A percentile compares a stretch with the other conserved stretches of the same genome.
phyloP scores from a whole-genome alignment of 1,140 invertebrate genomes.

The Lysiphlebus fabarum region DNA sequence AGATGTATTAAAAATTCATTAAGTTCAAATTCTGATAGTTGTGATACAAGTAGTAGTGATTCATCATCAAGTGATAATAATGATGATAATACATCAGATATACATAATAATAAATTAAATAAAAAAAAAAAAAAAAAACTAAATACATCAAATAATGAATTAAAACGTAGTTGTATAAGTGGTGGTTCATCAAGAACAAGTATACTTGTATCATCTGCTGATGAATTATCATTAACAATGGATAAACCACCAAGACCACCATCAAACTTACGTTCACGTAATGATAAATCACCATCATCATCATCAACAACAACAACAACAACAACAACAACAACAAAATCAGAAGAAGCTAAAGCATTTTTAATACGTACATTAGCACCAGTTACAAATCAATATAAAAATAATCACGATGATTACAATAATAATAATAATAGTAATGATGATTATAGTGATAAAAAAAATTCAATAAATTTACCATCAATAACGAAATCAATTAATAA shows the following conservation, averaged over 20 bases:
- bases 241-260: conserved; percentile 59
- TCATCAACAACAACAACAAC: background rate
- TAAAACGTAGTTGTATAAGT: conserved; percentile 36
- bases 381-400: conserved; percentile 65
- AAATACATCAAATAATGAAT: conserved; percentile 35
- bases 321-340: conserved; percentile 37
- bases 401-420: conserved; percentile 54
- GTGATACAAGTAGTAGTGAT: conserved; percentile 39
- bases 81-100: conserved; percentile 27
- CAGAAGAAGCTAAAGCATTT: conserved; percentile 69
- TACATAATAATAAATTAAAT: conserved; percentile 20
- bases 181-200: conserved; percentile 53
- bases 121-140: conserved; percentile 27
- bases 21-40: conserved; percentile 35
- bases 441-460: conserved; percentile 26
- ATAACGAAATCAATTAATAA: conserved; percentile 38
- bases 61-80: conserved; percentile 44
- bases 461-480: conserved; percentile 23
- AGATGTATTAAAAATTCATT: conserved; percentile 25
- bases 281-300: conserved; percentile 42
- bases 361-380: conserved; percentile 67
- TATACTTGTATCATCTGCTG: conserved; percentile 56
- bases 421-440: conserved; percentile 19
- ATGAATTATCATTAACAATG: conserved; percentile 57
- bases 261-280: conserved; percentile 51